Evolutionary conservation across 2,888 invertebrate species (phyloP), one percentile per base, ranked within the genome.

Genomic region (Heliothis peltigera): DNA sequence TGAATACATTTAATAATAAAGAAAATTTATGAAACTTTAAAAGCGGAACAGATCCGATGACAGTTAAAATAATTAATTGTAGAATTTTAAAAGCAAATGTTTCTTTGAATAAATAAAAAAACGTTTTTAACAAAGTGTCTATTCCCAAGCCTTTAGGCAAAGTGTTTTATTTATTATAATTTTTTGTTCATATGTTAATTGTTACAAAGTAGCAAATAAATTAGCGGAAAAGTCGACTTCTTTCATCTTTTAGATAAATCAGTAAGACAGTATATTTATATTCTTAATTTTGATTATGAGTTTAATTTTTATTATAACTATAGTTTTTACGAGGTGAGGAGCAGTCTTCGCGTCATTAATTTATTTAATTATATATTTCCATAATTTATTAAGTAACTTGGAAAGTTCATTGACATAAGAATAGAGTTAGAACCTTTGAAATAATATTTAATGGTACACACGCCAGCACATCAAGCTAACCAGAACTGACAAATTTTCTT

Each of bases 171-270:
- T 57, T 63, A 65, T 51, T 52, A 60, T 8, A 18, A 12, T 60
- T 59, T 67, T 68, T 46, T 49, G 39, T 39, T 61, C 19, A 44
- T n/a, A n/a, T 21, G 47, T 63, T 75, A 75, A 79, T 79, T n/a
- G n/a, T n/a, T 80, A 74, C 51, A 39, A 71, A 57, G 51, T 63
- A 71, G 64, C 61, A 46, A 70, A 72, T 79, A 72, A 70, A 69
- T 77, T 79, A 70, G 52, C 54, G 32, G 61, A 70, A 74, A 61
- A 43, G 42, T 10, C 25, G 53, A 43, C 49, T 48, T 75, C 62
- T 69, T 67, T 63, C 32, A 47, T 64, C 64, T 67, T 51, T 48
- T 4, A 21, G 64, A 79, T 81, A 75, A 79, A 74, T 62, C 54
- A 19, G 49, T 56, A 53, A 10, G 47, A 28, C 1, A 6, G 8